Base-by-base conservation (phyloP, 30 jellyfish, hydroid and myxozoan species). In the Aurelia aurita complex sp. Pacific region DNA sequence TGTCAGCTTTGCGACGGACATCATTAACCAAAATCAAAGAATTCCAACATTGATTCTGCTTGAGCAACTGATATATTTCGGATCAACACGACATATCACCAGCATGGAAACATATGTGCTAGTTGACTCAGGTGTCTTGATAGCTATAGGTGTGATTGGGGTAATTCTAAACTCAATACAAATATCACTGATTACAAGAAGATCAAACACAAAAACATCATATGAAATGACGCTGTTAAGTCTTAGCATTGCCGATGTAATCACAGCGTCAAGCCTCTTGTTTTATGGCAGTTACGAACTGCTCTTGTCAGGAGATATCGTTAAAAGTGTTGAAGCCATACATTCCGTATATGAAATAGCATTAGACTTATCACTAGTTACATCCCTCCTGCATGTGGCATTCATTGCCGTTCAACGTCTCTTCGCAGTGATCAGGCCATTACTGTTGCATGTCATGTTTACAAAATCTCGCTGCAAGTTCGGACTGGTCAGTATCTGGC, bases 341-440 rank as follows among this genome's bases (percentile, higher is more conserved):
- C 77, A 77, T 14, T 60, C 23, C 51, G 36, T 77, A n/a, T 33
- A 77, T 33, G 87, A 77, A 53, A 76, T 65, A 23, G 87, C 87
- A 5, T 46, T 77, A 42, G 87, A 77, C 74, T 50, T 77, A 64
- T 77, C 87, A 6, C 64, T 77, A 11, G 68, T 77, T 12, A 57
- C 87, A 4, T 77, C 87, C 16, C 87, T 77, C 33, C 51, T 77
- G 29, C 87, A 77, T 61, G 87, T 77, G 33, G 68, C 32, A 29
- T 77, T 60, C 77, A 77, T 77, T 19, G 87, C 87, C 19, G 52
- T 77, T 55, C 87, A 77, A 19, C 77, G 87, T 19, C 87, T 77
- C 11, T n/a, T 61, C 19, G 87, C 87, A 17, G 87, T 77, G 36
- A 75, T 77, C 51, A 35, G 10, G 29, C 87, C 87, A 18, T 17